Percentiles rank a stretch among this genome's conserved stretches.
Evolutionary conservation across 2,113 vertebrate species (phyloP).

Genomic region (Sminthopsis crassicaudata): DNA sequence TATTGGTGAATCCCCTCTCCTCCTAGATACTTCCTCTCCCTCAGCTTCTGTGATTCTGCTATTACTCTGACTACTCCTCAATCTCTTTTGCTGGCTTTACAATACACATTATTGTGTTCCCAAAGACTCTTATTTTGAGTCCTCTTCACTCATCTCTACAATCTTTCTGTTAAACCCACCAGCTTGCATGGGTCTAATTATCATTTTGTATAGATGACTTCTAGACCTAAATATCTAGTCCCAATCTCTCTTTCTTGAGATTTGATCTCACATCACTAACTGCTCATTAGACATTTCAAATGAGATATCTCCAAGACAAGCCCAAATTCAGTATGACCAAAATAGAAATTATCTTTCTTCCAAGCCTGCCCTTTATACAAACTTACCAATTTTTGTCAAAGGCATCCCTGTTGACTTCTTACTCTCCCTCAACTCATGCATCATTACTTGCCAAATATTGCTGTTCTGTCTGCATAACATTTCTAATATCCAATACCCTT

Average conservation of each 20-base stretch:
- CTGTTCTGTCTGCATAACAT: background rate
- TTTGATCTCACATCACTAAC: background rate
- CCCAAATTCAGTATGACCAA: background rate
- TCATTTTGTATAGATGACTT: background rate
- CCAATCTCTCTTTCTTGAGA: background rate
- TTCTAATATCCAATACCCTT: background rate
- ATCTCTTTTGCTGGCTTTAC: background rate
- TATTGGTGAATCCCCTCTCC: background rate
- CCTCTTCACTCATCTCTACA: background rate
- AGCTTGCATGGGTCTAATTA: background rate
- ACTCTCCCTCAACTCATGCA: background rate
- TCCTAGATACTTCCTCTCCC: background rate
- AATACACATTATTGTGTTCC: background rate
- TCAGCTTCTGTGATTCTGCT: background rate
- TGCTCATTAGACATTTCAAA: background rate
- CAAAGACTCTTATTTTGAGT: background rate
- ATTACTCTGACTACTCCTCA: background rate
- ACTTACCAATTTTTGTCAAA: background rate
- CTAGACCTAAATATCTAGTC: background rate
- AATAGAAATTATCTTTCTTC: background rate
- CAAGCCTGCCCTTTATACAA: background rate
- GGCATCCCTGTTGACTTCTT: background rate
- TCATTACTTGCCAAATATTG: background rate
- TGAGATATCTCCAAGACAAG: background rate
- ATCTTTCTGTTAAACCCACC: background rate